Evolutionary conservation across 2,797 vertebrate genomes (phyloP), one percentile per base, ranked within the genome.

Genomic region (Sardinella longiceps): DNA sequence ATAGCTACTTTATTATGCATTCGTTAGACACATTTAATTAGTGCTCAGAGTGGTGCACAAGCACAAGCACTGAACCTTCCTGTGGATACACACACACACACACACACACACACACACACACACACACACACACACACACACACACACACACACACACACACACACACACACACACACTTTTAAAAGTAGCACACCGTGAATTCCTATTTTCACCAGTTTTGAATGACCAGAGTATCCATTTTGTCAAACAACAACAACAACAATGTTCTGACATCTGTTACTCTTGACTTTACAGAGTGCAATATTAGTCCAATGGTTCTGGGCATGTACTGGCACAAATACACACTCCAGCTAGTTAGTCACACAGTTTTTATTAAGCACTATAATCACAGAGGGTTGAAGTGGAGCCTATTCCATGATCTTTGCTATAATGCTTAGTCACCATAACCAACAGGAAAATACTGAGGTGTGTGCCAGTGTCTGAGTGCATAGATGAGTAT

Each of bases 21-120:
- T 80, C 83, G 18, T 56, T 83, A 48, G 70, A 83, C 82, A 74
- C 82, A 30, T 83, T 74, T 83, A 74, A 83, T 83, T 77, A 50
- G 63, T 50, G 82, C n/a, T 50, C 28, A 37, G 33, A 39, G 66
- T 39, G 33, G 37, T 74, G 37, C 66, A 74, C 30, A 74, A 83
- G 82, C 81, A 82, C 53, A 1, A 60, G 56, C 60, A 30, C 25
- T 63, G 25, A n/a, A 25, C 60, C 60, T 10, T 63, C 14, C 60
- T 63, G 25, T 63, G 60, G 30, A 37, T 14, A 23, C 20, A 23
- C 50, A 53, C 11, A n/a, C 5, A 11, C 45, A 9, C n/a, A 2
- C 39, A 2, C 39, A 43, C 39, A 2, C 23, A 4, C 58, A 60
- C 58, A 60, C 58, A 2, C 51, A 53, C 51, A 23, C 10, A 53